Evolutionary conservation across 1,140 invertebrate species (phyloP), one percentile per base, ranked within the genome.

Genomic region (Coptotermes formosanus): DNA sequence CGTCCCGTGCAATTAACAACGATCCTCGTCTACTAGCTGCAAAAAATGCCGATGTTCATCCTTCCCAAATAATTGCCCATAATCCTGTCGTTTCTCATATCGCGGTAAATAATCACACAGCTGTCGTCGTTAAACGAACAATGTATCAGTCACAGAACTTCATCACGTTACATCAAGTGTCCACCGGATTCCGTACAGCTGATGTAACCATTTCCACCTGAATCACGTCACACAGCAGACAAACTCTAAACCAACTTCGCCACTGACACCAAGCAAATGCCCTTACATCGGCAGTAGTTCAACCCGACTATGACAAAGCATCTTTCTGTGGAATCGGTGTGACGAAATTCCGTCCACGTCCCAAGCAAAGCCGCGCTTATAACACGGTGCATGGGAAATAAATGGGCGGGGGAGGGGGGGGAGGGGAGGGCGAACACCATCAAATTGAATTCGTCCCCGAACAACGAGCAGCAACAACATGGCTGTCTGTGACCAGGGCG

Each of bases 321-420:
- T 75, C 25, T 75, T 75, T 9, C 9, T n/a, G n/a, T n/a, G 2
- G 64, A n/a, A 30, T 30, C 64, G 25, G 64, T 75, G 64, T 75
- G 64, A 75, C 64, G 64, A 75, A 75, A 75, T 30, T 75, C 64
- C 64, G n/a, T 14, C 64, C 64, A 75, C 25, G 64, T 75, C 64
- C 19, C 19, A 55, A 55, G 14, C 52, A 55, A 55, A 16, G 52
- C 52, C 52, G 52, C 52, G 14, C 52, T 38, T 38, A 55, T 55
- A 55, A 55, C 52, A 55, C 19, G 52, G 4, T 16, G 19, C 52
- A 55, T 55, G 14, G 52, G 19, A 55, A 55, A 21, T 4, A 55
- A 21, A 38, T 38, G 21, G 19, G n/a, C 7, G 25, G 25, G n/a
- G 64, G 14, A 7, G 8, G n/a, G 64, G n/a, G n/a, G 9, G 19